Percentiles rank a stretch among this genome's conserved stretches.
These are phyloP conservation scores for Bombus breviceps DNA, from an alignment of 1,140 invertebrate species.

Conservation along the genomic window DNA sequence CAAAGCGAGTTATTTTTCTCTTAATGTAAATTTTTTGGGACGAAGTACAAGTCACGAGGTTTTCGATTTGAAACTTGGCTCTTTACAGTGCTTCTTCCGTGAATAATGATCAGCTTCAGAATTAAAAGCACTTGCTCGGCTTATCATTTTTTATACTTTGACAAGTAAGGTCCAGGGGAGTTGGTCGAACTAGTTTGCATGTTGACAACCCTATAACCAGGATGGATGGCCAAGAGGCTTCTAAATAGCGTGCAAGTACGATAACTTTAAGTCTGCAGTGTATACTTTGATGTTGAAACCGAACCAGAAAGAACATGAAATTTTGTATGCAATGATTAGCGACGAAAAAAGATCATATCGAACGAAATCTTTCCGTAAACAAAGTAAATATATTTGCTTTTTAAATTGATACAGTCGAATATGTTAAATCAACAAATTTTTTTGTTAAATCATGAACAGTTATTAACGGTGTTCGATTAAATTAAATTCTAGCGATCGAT, in stretches of 20 bases:
- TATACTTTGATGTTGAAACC: background rate
- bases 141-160: constrained; percentile 15
- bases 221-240: background rate
- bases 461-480: background rate
- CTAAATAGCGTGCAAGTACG: background rate
- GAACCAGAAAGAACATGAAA: background rate
- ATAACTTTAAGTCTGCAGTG: background rate
- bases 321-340: too few species aligned
- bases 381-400: background rate
- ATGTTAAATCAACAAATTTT: background rate
- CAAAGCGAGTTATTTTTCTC: background rate
- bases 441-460: too few species aligned
- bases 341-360: too few species aligned
- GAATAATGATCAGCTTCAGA: background rate
- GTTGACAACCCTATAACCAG: constrained; percentile 5
- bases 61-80: background rate
- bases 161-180: background rate
- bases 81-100: background rate
- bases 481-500: background rate
- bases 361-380: too few species aligned
- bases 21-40: too few species aligned
- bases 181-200: constrained; percentile 19
- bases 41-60: background rate
- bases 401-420: background rate
- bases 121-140: background rate